A percentile compares a stretch with the other conserved stretches of the same genome.
These are phyloP conservation scores for Benthosema pterotum DNA, from an alignment of 2,797 vertebrate genomes.

Conservation along the genomic window DNA sequence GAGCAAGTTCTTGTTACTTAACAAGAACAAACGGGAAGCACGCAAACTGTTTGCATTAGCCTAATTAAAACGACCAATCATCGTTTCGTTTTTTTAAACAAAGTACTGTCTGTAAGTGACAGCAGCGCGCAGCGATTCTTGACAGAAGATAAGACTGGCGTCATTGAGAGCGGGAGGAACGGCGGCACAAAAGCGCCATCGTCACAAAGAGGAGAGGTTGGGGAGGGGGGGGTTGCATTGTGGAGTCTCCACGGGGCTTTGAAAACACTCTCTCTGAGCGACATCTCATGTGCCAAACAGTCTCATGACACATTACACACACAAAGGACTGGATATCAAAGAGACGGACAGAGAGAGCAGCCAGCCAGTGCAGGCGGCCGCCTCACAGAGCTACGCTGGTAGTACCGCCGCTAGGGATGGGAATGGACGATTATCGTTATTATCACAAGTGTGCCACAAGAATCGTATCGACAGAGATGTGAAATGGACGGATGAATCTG, in stretches of 20 bases:
- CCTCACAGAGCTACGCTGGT: not conserved
- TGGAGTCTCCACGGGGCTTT: constrained; percentile 19
- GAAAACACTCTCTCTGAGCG: constrained; percentile 20
- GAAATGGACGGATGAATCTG: too few relatives aligned
- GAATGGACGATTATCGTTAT: too few relatives aligned
- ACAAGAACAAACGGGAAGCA: constrained; percentile 7
- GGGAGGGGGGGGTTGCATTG: constrained; percentile 7
- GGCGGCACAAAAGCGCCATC: constrained; percentile 21
- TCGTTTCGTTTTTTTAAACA: too few relatives aligned
- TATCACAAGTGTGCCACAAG: too few relatives aligned
- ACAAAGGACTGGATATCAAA: constrained; percentile 31
- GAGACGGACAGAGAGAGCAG: not conserved
- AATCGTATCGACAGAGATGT: too few relatives aligned
- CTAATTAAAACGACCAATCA: too few relatives aligned
- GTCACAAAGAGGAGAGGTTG: constrained; percentile 15
- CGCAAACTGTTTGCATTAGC: not conserved
- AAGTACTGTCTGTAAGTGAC: too few relatives aligned
- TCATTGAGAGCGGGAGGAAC: constrained; percentile 18
- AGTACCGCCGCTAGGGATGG: too few relatives aligned
- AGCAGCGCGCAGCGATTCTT: too few relatives aligned
- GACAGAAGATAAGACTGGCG: not conserved
- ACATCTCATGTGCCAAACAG: constrained; percentile 45
- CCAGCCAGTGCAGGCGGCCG: not conserved
- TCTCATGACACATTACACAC: constrained; percentile 26
- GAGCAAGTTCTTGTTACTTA: not conserved